Percentiles rank a stretch among this genome's conserved stretches.
phyloP scores from a whole-genome alignment of 2,797 vertebrate genomes.

The Gallinago nigripennis region DNA sequence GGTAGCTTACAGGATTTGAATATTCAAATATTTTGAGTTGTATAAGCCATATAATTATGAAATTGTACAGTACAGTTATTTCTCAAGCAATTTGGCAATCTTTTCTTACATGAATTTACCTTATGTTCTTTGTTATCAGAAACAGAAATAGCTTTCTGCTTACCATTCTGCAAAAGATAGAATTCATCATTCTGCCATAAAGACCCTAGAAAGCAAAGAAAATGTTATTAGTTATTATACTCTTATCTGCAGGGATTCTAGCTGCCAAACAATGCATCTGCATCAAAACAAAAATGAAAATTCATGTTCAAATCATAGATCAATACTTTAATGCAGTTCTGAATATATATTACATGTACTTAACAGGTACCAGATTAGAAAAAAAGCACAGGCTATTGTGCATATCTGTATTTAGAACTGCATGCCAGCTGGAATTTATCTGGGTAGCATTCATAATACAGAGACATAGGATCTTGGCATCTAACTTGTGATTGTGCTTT shows the following conservation, averaged over 20 bases:
- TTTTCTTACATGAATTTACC: constrained; percentile 54
- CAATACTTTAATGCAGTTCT: constrained; percentile 49
- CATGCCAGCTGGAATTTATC: constrained; percentile 24
- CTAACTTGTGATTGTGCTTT: not conserved
- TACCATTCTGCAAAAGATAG: constrained; percentile 76
- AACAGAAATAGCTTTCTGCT: constrained; percentile 74
- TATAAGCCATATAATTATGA: constrained; percentile 69
- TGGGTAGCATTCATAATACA: not conserved
- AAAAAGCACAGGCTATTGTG: not conserved
- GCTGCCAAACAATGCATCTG: constrained; percentile 67
- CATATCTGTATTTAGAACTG: not conserved
- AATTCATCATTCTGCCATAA: constrained; percentile 78
- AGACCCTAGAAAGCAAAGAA: constrained; percentile 77
- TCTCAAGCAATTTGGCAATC: constrained; percentile 59
- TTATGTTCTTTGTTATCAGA: constrained; percentile 67
- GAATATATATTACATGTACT: not conserved
- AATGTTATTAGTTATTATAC: constrained; percentile 78
- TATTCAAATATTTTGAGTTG: constrained; percentile 66
- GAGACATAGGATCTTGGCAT: not conserved
- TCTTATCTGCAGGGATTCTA: constrained; percentile 69
- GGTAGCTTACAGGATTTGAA: constrained; percentile 67
- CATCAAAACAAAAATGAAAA: constrained; percentile 67
- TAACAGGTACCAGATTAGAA: not conserved
- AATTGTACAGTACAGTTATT: constrained; percentile 61
- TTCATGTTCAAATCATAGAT: constrained; percentile 55